Conservation (phyloP, 53 echinoderm and acorn worm genomes). For the Patiria pectinifera region DNA sequence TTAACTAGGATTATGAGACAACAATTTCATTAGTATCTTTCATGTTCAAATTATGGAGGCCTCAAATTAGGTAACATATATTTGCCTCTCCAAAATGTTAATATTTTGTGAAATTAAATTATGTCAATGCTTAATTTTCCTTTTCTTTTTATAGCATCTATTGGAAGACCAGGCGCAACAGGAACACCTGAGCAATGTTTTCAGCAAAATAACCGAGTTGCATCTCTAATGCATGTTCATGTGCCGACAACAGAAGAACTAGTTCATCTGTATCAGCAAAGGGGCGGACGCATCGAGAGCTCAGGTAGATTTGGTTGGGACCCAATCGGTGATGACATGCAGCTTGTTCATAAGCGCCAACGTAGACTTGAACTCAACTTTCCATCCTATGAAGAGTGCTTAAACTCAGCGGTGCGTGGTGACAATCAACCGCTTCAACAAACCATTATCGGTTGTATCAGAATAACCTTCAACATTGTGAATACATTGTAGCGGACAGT, state of each 20-base stretch:
- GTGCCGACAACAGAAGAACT: not conserved
- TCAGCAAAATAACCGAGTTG: not conserved
- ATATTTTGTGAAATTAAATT: too few species aligned
- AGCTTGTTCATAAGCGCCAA: conserved; percentile 7
- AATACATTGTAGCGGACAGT: not conserved
- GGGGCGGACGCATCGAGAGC: not conserved
- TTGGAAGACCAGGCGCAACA: not conserved
- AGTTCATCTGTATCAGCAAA: not conserved
- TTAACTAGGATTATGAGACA: too few species aligned
- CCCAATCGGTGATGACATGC: not conserved
- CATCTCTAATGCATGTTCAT: not conserved
- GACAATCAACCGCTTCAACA: not conserved
- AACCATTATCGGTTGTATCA: not conserved
- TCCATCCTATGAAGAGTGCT: conserved; percentile 5
- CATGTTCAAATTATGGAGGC: too few species aligned
- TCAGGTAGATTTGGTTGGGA: conserved; percentile 24
- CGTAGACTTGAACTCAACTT: conserved; percentile 2
- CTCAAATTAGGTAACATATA: too few species aligned
- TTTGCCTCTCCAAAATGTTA: too few species aligned
- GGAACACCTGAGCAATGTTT: conserved; percentile 8
- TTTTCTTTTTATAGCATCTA: not conserved
- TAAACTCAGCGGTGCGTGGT: not conserved
- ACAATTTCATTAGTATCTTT: too few species aligned
- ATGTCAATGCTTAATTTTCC: not conserved
- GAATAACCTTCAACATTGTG: not conserved